Conservation (phyloP, 2,797 vertebrate genomes). For the Rhincodon typus region DNA sequence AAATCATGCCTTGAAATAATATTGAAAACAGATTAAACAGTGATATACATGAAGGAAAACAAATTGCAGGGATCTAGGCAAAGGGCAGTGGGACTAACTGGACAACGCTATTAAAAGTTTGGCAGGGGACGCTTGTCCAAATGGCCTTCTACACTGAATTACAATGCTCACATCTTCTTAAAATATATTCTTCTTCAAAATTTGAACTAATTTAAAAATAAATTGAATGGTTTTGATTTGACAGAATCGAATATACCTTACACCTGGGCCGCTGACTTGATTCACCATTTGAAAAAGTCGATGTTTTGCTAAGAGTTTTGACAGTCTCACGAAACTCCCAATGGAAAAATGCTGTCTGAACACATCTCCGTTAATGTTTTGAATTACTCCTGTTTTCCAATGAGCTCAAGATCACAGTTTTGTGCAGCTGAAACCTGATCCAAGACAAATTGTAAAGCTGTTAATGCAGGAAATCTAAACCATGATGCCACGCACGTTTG, state of each 20-base stretch:
- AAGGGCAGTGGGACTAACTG: background rate
- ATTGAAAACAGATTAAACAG: background rate
- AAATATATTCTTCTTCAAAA: background rate
- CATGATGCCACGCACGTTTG: background rate
- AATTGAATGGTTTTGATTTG: background rate
- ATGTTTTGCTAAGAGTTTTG: background rate
- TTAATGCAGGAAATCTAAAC: background rate
- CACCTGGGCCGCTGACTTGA: background rate
- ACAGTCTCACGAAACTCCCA: background rate
- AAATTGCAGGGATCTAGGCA: background rate
- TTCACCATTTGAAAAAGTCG: background rate
- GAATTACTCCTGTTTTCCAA: background rate
- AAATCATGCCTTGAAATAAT: background rate
- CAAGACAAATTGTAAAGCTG: background rate
- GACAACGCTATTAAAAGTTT: background rate
- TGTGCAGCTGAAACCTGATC: background rate
- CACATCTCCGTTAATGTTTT: background rate
- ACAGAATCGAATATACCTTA: background rate
- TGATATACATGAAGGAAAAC: background rate
- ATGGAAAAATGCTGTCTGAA: background rate
- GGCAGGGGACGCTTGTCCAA: too few species aligned
- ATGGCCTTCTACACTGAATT: too few species aligned
- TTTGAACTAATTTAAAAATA: background rate
- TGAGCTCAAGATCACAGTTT: background rate
- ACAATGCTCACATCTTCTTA: background rate